Evolutionary conservation across 2,888 invertebrate genomes (phyloP).

Genomic region (Xylocampa areola): DNA sequence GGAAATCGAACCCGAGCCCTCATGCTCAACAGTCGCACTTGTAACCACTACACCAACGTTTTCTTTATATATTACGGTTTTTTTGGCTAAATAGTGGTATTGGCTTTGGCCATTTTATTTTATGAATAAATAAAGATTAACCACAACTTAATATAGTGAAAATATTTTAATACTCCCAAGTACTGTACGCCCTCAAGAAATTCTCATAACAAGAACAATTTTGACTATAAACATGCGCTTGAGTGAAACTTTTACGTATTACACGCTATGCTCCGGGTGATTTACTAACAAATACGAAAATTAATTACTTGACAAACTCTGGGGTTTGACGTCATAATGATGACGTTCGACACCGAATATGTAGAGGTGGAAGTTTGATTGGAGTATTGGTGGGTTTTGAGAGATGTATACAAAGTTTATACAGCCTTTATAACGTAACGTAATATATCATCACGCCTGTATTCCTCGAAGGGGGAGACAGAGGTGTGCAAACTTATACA

Average conservation of each 20-base stretch:
- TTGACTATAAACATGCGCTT: slow-evolving; percentile 5
- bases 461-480: too few species aligned
- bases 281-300: slow-evolving; percentile 29
- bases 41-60: too few species aligned
- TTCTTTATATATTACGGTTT: too few species aligned
- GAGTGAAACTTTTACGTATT: slow-evolving; percentile 2
- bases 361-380: neutral
- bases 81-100: too few species aligned
- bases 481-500: too few species aligned
- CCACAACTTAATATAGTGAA: neutral
- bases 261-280: slow-evolving; percentile 12
- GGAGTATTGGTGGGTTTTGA: neutral
- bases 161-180: slow-evolving; percentile 4
- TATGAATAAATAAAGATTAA: neutral
- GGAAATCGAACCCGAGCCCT: too few species aligned
- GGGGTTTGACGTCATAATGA: neutral
- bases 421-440: too few species aligned
- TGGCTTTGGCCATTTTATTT: too few species aligned
- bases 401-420: neutral
- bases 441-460: too few species aligned
- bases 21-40: too few species aligned
- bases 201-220: slow-evolving; percentile 17
- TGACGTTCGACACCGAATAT: neutral
- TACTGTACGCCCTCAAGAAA: slow-evolving; percentile 5
- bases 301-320: slow-evolving; percentile 20